phyloP scores from a whole-genome alignment of 2,888 invertebrate species.

The Eupithecia subfuscata region DNA sequence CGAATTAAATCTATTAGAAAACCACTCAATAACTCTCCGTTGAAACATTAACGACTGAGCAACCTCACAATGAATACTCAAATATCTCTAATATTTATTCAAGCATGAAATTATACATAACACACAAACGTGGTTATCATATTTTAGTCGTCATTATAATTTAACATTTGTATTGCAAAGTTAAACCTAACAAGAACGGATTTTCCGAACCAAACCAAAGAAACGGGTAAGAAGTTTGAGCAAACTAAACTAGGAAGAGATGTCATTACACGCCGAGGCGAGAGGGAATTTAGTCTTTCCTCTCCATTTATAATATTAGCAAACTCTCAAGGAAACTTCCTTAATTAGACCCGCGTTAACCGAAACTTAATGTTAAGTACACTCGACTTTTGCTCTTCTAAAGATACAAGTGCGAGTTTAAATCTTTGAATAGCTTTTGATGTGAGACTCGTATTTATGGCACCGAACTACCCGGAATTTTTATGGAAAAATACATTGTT shows the following conservation, averaged over 20 bases:
- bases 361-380: conserved; percentile 72
- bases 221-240: conserved; percentile 47
- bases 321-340: conserved; percentile 65
- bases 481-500: background rate
- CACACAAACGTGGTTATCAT: background rate
- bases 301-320: conserved; percentile 73
- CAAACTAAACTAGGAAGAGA: conserved; percentile 58
- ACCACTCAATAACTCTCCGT: background rate
- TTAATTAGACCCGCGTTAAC: conserved; percentile 72
- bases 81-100: background rate
- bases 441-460: background rate
- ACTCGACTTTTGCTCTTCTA: conserved; percentile 67
- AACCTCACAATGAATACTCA: background rate
- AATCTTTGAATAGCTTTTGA: background rate
- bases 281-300: conserved; percentile 65
- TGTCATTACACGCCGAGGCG: conserved; percentile 56
- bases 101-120: background rate
- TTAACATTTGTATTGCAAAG: conserved; percentile 29
- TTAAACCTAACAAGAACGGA: conserved; percentile 31
- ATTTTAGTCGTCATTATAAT: background rate
- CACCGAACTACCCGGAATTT: background rate
- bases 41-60: background rate
- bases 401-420: conserved; percentile 50
- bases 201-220: conserved; percentile 42
- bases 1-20: background rate